Evolutionary conservation across 2,888 invertebrate genomes (phyloP), one percentile per base, ranked within the genome.

Genomic region (Geophilus truncorum): DNA sequence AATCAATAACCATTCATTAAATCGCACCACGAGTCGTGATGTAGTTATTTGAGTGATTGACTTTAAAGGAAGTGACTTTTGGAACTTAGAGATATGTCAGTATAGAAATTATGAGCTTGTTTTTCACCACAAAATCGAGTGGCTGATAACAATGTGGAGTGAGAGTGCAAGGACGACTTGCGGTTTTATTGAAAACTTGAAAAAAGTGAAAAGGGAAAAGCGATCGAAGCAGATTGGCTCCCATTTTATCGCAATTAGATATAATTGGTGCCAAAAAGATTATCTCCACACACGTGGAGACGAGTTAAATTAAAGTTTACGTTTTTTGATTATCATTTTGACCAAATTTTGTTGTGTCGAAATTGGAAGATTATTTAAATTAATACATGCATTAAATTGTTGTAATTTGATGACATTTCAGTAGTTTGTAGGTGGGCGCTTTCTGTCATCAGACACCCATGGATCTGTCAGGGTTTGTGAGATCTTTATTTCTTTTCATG

Each of bases 361-460:
- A n/a, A n/a, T n/a, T n/a, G n/a, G n/a, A n/a, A n/a, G n/a, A n/a
- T n/a, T n/a, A n/a, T n/a, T n/a, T n/a, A n/a, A n/a, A n/a, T n/a
- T n/a, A n/a, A n/a, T n/a, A n/a, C n/a, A 18, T n/a, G 18, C 7
- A 1, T n/a, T 5, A 15, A 51, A n/a, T 51, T 51, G 51, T 51
- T 51, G 51, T 51, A 7, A 51, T 51, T 51, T 51, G 51, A 51
- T 18, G 51, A 51, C 51, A 51, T 51, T 51, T 51, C 51, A 51
- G 51, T n/a, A 51, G 21, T 18, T 6, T 62, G 25, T 70, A 70
- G 70, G 70, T 70, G 70, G 70, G 70, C 70, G 10, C 25, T 51
- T 70, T 28, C 25, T 70, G 70, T 70, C 70, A 70, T 70, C 70
- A 70, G 70, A 70, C 70, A 70, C 70, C 70, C 70, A 70, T 70